A percentile compares a stretch with the other conserved stretches of the same genome.
phyloP scores from a whole-genome alignment of 2,888 invertebrate species.

The Lasioglossum oenotherae region DNA sequence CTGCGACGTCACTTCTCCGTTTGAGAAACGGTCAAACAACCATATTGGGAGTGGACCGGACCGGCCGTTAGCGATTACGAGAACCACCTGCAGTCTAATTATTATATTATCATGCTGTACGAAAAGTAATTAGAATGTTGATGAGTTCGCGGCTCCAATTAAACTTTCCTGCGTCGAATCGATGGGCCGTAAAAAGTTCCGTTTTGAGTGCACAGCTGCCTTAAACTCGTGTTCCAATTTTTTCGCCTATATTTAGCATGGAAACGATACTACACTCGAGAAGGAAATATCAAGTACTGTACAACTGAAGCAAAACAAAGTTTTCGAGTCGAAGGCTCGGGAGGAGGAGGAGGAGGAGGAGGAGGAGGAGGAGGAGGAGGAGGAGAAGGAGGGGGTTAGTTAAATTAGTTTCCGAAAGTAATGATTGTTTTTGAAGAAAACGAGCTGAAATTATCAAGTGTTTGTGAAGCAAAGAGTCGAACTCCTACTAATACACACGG shows the following conservation, averaged over 20 bases:
- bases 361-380: neutral
- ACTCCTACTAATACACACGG: neutral
- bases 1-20: too few relatives aligned
- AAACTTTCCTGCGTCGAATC: neutral
- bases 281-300: constrained; percentile 14
- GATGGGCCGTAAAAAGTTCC: neutral
- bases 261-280: constrained; percentile 2
- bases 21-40: too few relatives aligned
- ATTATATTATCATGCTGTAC: neutral
- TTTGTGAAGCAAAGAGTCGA: neutral
- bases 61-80: too few relatives aligned
- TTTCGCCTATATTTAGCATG: neutral
- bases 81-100: too few relatives aligned
- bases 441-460: neutral
- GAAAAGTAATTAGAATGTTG: neutral
- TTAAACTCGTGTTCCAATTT: constrained; percentile 5
- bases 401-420: constrained; percentile 13
- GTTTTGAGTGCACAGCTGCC: neutral
- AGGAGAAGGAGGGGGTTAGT: neutral
- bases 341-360: neutral
- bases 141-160: neutral
- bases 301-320: constrained; percentile 2
- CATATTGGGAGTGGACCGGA: too few relatives aligned
- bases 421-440: constrained; percentile 5
- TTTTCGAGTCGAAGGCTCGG: neutral